phyloP scores from a whole-genome alignment of 2,797 vertebrate species.

The Ptychadena robeensis region DNA sequence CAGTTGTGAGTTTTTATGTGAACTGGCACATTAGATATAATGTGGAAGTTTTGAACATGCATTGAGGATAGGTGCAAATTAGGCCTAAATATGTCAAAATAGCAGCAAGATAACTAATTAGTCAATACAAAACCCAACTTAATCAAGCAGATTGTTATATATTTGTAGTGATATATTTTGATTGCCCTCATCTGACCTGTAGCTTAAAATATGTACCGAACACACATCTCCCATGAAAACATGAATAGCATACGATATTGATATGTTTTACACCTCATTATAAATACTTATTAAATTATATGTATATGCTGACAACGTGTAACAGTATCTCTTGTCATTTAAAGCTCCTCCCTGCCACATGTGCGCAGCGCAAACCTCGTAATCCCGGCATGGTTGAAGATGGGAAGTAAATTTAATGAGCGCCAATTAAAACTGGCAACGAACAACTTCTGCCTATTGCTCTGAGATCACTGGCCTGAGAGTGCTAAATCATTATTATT shows the following conservation, averaged over 20 bases:
- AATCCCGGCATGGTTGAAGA: conserved; percentile 41
- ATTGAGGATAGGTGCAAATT: too few species aligned
- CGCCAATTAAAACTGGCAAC: conserved; percentile 58
- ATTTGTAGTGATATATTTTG: too few species aligned
- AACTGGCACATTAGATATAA: too few species aligned
- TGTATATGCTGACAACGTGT: not conserved
- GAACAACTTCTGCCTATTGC: conserved; percentile 53
- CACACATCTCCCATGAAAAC: too few species aligned
- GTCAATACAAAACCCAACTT: too few species aligned
- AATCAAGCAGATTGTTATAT: too few species aligned
- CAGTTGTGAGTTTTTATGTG: too few species aligned
- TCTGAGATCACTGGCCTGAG: conserved; percentile 53
- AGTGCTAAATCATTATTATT: conserved; percentile 60
- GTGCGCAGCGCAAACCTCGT: conserved; percentile 4
- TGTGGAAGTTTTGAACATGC: not conserved
- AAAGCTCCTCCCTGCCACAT: conserved; percentile 9
- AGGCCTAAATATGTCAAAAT: not conserved
- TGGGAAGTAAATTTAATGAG: conserved; percentile 54
- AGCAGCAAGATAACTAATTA: not conserved
- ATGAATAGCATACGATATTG: not conserved
- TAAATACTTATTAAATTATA: not conserved
- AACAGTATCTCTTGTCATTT: not conserved
- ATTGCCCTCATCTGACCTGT: too few species aligned
- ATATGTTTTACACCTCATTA: not conserved
- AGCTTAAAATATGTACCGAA: too few species aligned